Conservation (phyloP, 2,888 invertebrate genomes). For the Pristionchus fissidentatus region DNA sequence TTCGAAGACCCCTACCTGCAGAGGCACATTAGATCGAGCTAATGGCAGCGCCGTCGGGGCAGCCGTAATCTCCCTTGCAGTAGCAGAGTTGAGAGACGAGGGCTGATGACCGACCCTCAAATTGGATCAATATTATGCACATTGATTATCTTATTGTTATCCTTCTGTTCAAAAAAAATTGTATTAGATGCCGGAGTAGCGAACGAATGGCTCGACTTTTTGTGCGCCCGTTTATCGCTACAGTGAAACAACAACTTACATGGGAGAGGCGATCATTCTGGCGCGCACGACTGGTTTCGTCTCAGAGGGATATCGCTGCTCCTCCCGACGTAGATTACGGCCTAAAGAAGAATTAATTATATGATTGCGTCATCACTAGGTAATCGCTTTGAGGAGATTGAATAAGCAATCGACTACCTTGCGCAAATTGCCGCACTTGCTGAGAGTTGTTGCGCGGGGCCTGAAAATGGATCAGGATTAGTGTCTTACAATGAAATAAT, state of each 20-base stretch:
- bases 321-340: slow-evolving; percentile 8
- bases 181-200: too few species aligned
- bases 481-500: too few species aligned
- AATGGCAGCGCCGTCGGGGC: neutral
- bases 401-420: too few species aligned
- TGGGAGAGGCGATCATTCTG: slow-evolving; percentile 26
- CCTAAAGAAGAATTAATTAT: slow-evolving; percentile 9
- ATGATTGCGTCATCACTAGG: neutral
- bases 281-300: neutral
- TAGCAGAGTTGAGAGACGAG: neutral
- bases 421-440: slow-evolving; percentile 1
- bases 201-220: too few species aligned
- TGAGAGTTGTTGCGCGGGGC: neutral
- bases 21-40: neutral
- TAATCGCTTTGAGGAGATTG: neutral
- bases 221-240: neutral
- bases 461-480: too few species aligned
- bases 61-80: neutral
- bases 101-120: slow-evolving; percentile 21
- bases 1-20: slow-evolving; percentile 4
- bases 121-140: neutral
- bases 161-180: too few species aligned
- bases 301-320: slow-evolving; percentile 23
- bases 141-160: too few species aligned
- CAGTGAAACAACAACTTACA: neutral